These are phyloP conservation scores for Naja naja DNA, from an alignment of 2,113 vertebrate genomes.

Conservation along the genomic window DNA sequence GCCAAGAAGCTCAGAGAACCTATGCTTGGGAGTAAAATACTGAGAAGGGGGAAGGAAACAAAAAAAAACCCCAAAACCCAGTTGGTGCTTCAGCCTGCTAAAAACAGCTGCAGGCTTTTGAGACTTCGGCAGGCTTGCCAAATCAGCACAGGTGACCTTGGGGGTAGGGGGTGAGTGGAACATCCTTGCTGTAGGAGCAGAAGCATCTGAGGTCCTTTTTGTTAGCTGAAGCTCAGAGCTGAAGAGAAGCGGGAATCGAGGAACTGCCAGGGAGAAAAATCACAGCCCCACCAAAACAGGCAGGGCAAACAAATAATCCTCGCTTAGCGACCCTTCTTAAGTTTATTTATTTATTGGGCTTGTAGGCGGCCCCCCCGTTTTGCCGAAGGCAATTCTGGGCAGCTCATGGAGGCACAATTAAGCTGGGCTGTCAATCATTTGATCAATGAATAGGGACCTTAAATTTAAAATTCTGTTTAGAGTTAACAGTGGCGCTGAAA, in stretches of 20 bases:
- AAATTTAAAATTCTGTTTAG: no score
- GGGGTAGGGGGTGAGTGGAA: not conserved
- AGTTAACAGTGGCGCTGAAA: no score
- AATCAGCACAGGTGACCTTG: not conserved
- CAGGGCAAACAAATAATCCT: no score
- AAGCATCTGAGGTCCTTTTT: not conserved
- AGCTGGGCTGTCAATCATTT: no score
- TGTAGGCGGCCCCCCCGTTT: no score
- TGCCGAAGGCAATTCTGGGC: no score
- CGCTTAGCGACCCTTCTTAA: not conserved
- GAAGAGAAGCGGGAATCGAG: not conserved
- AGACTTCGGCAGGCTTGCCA: not conserved
- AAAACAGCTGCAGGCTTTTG: constrained; percentile 25
- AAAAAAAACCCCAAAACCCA: not conserved
- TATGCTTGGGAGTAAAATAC: not conserved
- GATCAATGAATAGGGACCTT: no score
- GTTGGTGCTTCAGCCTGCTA: constrained; percentile 1
- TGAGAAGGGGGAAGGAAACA: not conserved
- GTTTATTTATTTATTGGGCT: no score
- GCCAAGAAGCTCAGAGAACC: not conserved
- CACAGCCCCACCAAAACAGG: no score
- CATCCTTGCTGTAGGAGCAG: no score
- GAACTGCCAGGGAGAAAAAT: not conserved
- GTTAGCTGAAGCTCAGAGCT: not conserved
- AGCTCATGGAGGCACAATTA: no score